Conservation (phyloP, 2,797 vertebrate genomes). For the Parotocinclus haroldoi region DNA sequence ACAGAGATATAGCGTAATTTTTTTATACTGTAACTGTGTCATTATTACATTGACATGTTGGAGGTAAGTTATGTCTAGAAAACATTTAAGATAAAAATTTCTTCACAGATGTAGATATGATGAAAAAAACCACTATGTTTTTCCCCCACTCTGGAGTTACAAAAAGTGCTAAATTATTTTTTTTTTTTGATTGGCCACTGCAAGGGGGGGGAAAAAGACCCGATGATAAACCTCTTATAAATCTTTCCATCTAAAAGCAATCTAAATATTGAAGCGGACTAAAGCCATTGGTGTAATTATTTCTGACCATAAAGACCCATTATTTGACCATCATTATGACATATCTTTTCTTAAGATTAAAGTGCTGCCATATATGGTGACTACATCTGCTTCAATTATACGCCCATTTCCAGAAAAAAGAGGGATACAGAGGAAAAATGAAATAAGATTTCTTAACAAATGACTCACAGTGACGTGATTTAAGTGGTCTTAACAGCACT, state of each 20-base stretch:
- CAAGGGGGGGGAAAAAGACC: background rate
- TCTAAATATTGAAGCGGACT: slow-evolving; percentile 18
- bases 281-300: slow-evolving; percentile 17
- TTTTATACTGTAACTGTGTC: slow-evolving; percentile 24
- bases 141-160: slow-evolving; percentile 35
- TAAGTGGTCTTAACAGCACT: slow-evolving; percentile 32
- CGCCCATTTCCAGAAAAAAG: slow-evolving; percentile 23
- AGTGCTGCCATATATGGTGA: slow-evolving; percentile 44
- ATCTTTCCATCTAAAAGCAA: slow-evolving; percentile 2
- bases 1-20: slow-evolving; percentile 17
- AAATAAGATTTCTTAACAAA: slow-evolving; percentile 40
- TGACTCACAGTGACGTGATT: slow-evolving; percentile 48
- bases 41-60: slow-evolving; percentile 45
- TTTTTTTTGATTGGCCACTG: slow-evolving; percentile 31
- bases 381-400: slow-evolving; percentile 24
- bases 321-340: slow-evolving; percentile 37
- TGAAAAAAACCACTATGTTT: slow-evolving; percentile 31
- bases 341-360: slow-evolving; percentile 44
- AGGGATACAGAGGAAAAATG: slow-evolving; percentile 37
- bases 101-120: slow-evolving; percentile 28
- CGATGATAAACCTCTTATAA: background rate
- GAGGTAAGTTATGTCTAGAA: slow-evolving; percentile 47
- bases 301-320: slow-evolving; percentile 30
- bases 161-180: slow-evolving; percentile 39
- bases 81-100: slow-evolving; percentile 27